These are phyloP conservation scores for Esox niger DNA, from an alignment of 2,113 vertebrate genomes.

Conservation along the genomic window DNA sequence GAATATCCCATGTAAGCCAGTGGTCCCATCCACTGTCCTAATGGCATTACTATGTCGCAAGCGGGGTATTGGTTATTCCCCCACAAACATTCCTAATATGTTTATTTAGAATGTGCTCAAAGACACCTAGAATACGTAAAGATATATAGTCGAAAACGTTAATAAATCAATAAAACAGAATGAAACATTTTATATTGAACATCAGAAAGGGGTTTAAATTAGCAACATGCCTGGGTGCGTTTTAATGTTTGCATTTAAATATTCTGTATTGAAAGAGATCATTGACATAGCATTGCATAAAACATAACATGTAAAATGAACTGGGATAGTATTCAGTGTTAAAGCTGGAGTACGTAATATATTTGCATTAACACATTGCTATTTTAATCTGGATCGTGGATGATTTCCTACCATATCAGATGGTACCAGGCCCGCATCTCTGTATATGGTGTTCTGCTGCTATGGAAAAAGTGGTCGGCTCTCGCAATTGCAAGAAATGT, in stretches of 20 bases:
- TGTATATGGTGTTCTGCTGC: no score
- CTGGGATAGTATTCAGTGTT: slow-evolving; percentile 10
- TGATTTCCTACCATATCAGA: no score
- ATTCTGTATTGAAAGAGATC: neutral
- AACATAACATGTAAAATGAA: slow-evolving; percentile 15
- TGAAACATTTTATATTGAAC: slow-evolving; percentile 17
- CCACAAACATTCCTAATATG: slow-evolving; percentile 31
- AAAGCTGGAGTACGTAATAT: no score
- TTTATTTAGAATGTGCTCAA: neutral
- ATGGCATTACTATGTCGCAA: slow-evolving; percentile 41
- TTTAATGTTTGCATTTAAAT: slow-evolving; percentile 23
- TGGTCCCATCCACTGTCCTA: slow-evolving; percentile 30
- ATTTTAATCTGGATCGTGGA: no score
- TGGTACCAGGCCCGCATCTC: no score
- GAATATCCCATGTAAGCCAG: slow-evolving; percentile 49
- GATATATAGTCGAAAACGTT: neutral
- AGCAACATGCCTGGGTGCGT: slow-evolving; percentile 18
- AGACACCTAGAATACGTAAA: neutral
- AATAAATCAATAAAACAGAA: neutral
- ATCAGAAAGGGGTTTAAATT: slow-evolving; percentile 22
- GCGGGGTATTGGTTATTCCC: slow-evolving; percentile 49
- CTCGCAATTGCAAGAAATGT: no score
- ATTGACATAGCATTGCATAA: neutral
- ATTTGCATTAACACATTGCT: no score
- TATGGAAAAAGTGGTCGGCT: no score